Conservation (phyloP, 2,113 vertebrate genomes). For the Nipponia nippon region DNA sequence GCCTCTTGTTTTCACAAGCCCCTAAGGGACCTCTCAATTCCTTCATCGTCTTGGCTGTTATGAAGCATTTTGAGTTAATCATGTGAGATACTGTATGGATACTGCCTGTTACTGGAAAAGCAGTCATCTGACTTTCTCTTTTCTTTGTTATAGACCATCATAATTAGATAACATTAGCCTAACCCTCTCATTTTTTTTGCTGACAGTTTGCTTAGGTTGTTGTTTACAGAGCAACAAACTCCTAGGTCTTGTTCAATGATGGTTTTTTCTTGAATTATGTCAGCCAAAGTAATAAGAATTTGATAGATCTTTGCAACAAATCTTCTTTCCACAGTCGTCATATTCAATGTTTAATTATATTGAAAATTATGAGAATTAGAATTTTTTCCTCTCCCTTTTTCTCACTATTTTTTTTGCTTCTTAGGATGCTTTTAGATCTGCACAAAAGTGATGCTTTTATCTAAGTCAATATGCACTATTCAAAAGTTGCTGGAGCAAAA, state of each 20-base stretch:
- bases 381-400: background rate
- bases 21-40: background rate
- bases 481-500: background rate
- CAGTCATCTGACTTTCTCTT: background rate
- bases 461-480: background rate
- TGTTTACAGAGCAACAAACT: background rate
- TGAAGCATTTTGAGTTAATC: background rate
- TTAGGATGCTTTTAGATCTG: background rate
- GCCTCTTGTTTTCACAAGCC: background rate
- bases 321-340: background rate
- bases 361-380: background rate
- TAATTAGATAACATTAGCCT: background rate
- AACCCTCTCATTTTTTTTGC: background rate
- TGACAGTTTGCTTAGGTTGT: background rate
- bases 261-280: background rate
- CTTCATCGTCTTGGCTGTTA: background rate
- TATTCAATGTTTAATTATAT: background rate
- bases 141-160: background rate
- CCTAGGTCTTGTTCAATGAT: background rate
- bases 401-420: background rate
- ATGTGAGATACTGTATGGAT: background rate
- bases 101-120: background rate
- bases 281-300: background rate
- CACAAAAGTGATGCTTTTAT: background rate
- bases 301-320: background rate